Base-by-base conservation (phyloP, 53 echinoderm and acorn worm genomes). In the Stichopus horrens region DNA sequence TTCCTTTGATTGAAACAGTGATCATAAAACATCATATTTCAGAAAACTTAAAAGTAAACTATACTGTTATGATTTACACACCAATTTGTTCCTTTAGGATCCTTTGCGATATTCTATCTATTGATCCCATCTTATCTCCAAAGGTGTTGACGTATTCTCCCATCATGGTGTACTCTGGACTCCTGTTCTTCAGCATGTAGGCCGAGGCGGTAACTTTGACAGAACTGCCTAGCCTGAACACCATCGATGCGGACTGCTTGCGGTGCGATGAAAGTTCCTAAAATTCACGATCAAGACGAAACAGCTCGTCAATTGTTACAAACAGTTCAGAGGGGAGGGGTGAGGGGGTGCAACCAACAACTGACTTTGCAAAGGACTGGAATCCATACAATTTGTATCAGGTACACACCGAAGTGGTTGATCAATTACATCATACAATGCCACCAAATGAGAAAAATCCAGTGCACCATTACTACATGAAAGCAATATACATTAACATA, bases 121-220 rank as follows among this genome's bases (percentile, higher is more conserved):
- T 67, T 22, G 98, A 95, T 18, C 93, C 94, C 84, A 98, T 88
- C 81, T 98, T 98, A 53, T 98, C 95, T 16, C 93, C 94, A 9
- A 98, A 92, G 59, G 89, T 93, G 60, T 93, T 89, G n/a, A 98
- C 88, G 71, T 98, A 98, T 37, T 98, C 95, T 19, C 88, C 90
- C 98, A 98, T 98, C 73, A 95, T 95, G 23, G 98, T 98, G 81
- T 87, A 98, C 66, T 98, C 98, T 76, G 98, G 98, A 88, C 93
- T 93, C 55, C 98, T 88, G 65, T 95, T 95, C 90, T 94, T 98
- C 53, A 98, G 95, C 89, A 95, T 89, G 23, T 93, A 91, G 21
- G 98, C 91, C 4, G 95, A 93, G 10, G 98, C 92, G 37, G 90
- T 90, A 3, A 94, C 91, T 74, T 94, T 91, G 55, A 98, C 76